Evolutionary conservation across 1,140 invertebrate species (phyloP).

Genomic region (Paraescarpia echinospica): DNA sequence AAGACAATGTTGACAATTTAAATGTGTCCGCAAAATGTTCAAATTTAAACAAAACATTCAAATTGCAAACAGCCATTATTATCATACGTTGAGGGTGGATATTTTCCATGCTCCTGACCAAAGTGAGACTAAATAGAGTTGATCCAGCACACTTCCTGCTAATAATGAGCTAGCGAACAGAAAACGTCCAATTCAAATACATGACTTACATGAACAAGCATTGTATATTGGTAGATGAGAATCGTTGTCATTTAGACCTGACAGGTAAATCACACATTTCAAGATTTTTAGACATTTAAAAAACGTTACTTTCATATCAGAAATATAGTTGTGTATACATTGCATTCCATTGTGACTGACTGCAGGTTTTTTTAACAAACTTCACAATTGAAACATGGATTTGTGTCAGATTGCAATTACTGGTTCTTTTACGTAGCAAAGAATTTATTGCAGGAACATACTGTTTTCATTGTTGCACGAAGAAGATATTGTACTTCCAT

Average conservation of each 20-base stretch:
- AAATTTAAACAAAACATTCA: no score
- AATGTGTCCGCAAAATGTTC: no score
- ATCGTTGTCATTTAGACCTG: not conserved
- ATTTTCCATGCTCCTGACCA: no score
- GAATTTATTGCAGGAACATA: not conserved
- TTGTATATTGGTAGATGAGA: not conserved
- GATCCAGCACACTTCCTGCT: no score
- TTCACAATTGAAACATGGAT: not conserved
- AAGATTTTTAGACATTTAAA: not conserved
- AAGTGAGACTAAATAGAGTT: no score
- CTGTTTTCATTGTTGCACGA: not conserved
- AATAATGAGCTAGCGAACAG: no score
- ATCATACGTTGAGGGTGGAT: no score
- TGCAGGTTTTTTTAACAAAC: not conserved
- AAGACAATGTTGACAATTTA: no score
- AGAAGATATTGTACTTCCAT: not conserved
- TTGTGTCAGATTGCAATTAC: not conserved
- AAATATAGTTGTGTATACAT: not conserved
- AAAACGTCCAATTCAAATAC: not conserved
- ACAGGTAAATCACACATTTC: not conserved
- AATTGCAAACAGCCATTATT: no score
- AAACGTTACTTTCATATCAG: not conserved
- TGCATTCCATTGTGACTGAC: not conserved
- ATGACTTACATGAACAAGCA: not conserved
- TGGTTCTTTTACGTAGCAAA: not conserved